Evolutionary conservation across 2,797 vertebrate species (phyloP), one percentile per base, ranked within the genome.

Genomic region (Sphenodon punctatus): DNA sequence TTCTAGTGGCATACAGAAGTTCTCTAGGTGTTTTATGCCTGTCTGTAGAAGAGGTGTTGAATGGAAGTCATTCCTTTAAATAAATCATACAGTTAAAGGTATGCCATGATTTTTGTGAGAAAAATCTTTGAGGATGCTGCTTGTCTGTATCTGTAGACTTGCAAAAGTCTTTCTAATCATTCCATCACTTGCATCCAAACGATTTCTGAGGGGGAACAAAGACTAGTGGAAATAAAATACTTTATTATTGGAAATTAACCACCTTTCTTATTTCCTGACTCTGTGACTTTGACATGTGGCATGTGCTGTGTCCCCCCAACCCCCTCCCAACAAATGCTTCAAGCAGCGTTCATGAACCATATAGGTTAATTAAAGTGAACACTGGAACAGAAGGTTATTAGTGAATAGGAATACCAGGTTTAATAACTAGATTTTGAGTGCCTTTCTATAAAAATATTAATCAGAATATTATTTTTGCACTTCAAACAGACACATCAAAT

Each of bases 161-260:
- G 49, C 48, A 48, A 70, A 78, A 78, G 43, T 1, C 34, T 76
- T 51, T 16, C 9, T 6, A 0, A 63, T 82, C 10, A 9, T 80
- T 77, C 42, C 23, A 10, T 19, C 48, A 65, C 13, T 70, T 70
- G 27, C 60, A 27, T 59, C 8, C 60, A 78, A 58, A 65, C n/a
- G n/a, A n/a, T 74, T 53, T 82, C 13, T 34, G 61, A 77, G 60
- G 48, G 77, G 53, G 46, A 51, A 25, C 48, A 10, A 0, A 19
- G 23, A 73, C 77, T 38, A 79, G 49, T 65, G 70, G 34, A 77
- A 84, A 75, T 59, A 75, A 39, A 67, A 81, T 65, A 11, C 87
- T 89, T 82, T 84, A 85, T 91, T 38, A 45, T 36, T 72, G 70
- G 15, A 80, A 86, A 65, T 68, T 16, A 83, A 68, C 88, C 46